Evolutionary conservation across 2,113 vertebrate genomes (phyloP).

Genomic region (Panthera uncia): DNA sequence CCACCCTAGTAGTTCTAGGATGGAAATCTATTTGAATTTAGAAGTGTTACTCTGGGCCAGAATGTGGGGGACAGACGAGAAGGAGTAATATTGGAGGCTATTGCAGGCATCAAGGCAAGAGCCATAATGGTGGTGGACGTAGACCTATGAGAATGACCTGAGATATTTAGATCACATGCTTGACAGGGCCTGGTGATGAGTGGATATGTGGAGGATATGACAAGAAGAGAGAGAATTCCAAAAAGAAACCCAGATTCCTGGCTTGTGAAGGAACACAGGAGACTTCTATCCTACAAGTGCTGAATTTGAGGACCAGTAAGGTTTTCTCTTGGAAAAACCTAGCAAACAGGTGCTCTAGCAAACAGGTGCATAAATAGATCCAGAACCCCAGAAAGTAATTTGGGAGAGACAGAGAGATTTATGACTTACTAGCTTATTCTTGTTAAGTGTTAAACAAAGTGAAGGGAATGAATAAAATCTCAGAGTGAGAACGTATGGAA

Average conservation of each 20-base stretch:
- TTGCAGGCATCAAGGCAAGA: neutral
- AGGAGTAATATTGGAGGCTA: neutral
- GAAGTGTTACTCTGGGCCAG: neutral
- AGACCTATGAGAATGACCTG: neutral
- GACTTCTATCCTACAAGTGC: neutral
- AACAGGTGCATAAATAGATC: neutral
- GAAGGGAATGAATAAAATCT: neutral
- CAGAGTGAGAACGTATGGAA: neutral
- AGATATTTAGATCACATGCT: neutral
- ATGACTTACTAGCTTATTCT: neutral
- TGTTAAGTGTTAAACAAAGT: neutral
- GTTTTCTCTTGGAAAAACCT: neutral
- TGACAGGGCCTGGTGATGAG: neutral
- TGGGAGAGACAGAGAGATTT: neutral
- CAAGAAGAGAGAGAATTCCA: neutral
- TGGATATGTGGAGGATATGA: neutral
- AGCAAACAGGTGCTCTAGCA: neutral
- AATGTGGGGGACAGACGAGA: neutral
- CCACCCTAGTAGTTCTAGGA: no score
- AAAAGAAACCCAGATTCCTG: neutral
- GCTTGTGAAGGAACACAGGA: neutral
- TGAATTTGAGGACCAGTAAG: neutral
- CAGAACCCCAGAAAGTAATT: neutral
- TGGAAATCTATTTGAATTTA: neutral
- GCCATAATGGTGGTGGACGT: accelerated